Base-by-base conservation (phyloP, 2,113 vertebrate species). In the Piaya cayana region DNA sequence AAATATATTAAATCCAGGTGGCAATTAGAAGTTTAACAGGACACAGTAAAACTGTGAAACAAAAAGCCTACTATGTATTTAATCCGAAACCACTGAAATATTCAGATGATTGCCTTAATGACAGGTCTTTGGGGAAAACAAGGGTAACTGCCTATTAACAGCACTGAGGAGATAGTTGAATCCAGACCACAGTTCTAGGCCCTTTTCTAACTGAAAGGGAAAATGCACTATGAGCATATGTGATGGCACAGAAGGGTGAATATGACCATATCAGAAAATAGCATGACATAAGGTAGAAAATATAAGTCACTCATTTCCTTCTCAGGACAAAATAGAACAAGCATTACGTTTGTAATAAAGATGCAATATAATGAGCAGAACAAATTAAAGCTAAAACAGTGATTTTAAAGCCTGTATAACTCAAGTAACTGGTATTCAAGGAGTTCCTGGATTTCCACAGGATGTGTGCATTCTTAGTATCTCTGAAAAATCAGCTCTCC, bases 61-160 rank as follows among this genome's bases (percentile, higher is more conserved):
- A 96, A 93, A 95, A 75, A 79, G 20, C 12, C 29, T 39, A 30
- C 37, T 65, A 71, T 42, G 23, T 62, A 34, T 84, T 75, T 70
- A 68, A 76, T 82, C 83, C 77, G 15, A 32, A 95, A 96, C 85
- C 47, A 53, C 34, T 83, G 68, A 20, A 93, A 93, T 78, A 69
- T 37, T 14, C 56, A 87, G 36, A 37, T 70, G 64, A 86, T 52
- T 60, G 76, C 58, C 23, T 65, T 58, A 97, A 87, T 79, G 43
- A 92, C 53, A 83, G 15, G 50, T 60, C 75, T 86, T n/a, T 52
- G 7, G 32, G 42, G 23, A 18, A 18, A 64, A 72, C 83, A 59
- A 15, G 12, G 29, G 11, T 84, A 70, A 42, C 47, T 25, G 15
- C 30, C 34, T 69, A 23, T 21, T 67, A 68, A 82, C 86, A 68